phyloP scores from a whole-genome alignment of 2,113 vertebrate species.

The Peromyscus leucopus region DNA sequence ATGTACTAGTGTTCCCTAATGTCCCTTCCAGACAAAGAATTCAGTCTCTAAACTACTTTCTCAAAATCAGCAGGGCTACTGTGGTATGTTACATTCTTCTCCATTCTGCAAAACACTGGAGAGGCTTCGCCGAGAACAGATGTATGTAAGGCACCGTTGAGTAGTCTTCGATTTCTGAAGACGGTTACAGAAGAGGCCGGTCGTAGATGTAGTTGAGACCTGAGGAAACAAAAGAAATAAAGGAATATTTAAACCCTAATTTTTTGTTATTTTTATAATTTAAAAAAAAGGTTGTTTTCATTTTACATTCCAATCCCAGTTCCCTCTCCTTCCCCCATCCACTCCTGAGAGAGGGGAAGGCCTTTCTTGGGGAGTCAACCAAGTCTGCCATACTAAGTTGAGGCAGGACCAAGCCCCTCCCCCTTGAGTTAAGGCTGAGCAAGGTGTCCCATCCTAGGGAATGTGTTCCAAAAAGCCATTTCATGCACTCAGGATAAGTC shows the following conservation, averaged over 20 bases:
- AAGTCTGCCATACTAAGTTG: no score
- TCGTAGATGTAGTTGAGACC: constrained; percentile 15
- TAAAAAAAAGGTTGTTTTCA: no score
- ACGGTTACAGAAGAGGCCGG: constrained; percentile 12
- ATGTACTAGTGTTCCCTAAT: background rate
- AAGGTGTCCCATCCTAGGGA: no score
- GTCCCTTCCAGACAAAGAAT: background rate
- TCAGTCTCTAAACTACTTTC: background rate
- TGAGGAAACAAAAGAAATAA: constrained; percentile 63
- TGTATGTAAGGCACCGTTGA: background rate
- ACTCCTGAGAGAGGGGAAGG: no score
- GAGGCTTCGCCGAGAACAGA: background rate
- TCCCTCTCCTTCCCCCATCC: no score
- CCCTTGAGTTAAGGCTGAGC: no score
- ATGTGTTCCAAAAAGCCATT: no score
- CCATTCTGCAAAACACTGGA: constrained; percentile 30
- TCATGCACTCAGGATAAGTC: no score
- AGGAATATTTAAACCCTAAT: constrained; percentile 3
- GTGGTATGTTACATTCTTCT: background rate
- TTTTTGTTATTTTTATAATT: background rate
- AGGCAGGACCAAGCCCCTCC: no score
- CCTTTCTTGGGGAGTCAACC: no score
- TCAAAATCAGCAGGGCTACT: constrained; percentile 16
- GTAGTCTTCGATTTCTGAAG: background rate
- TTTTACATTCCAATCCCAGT: no score